These are phyloP conservation scores for Aspidapion aeneum DNA, from an alignment of 2,888 invertebrate genomes.

Conservation along the genomic window DNA sequence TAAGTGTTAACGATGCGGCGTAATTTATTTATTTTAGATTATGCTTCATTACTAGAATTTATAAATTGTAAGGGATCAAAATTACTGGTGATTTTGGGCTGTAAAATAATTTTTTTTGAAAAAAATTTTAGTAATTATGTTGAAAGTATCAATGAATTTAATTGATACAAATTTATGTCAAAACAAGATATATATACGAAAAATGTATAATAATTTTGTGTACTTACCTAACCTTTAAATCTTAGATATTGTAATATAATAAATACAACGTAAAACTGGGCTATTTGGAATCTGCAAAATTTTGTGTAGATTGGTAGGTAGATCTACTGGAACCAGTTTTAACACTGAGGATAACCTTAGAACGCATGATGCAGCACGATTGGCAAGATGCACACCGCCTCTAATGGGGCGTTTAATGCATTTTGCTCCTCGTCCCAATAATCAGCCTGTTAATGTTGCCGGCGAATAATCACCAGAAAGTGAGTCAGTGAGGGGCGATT, in stretches of 20 bases:
- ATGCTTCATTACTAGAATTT: background rate
- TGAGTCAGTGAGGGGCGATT: conserved; percentile 43
- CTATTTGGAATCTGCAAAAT: too few relatives aligned
- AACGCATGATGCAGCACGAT: conserved; percentile 70
- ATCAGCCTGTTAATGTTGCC: conserved; percentile 29
- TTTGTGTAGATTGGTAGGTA: too few relatives aligned
- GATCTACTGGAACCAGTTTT: conserved; percentile 84
- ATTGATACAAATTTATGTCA: too few relatives aligned
- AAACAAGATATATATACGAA: too few relatives aligned
- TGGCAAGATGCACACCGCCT: conserved; percentile 63
- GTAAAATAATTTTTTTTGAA: background rate
- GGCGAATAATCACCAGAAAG: conserved; percentile 33
- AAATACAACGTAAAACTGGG: too few relatives aligned
- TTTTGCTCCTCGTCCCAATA: conserved; percentile 50
- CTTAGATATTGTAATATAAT: too few relatives aligned
- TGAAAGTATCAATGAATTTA: too few relatives aligned
- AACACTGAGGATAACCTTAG: conserved; percentile 69
- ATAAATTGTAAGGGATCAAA: background rate
- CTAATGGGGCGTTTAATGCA: conserved; percentile 60
- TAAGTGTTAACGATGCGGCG: conserved; percentile 33
- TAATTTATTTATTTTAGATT: background rate
- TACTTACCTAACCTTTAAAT: too few relatives aligned
- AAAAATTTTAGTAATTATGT: too few relatives aligned
- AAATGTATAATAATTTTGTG: too few relatives aligned
- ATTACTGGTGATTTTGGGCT: background rate